These are phyloP conservation scores for Tinea trinotella DNA, from an alignment of 2,888 invertebrate genomes.

Conservation along the genomic window DNA sequence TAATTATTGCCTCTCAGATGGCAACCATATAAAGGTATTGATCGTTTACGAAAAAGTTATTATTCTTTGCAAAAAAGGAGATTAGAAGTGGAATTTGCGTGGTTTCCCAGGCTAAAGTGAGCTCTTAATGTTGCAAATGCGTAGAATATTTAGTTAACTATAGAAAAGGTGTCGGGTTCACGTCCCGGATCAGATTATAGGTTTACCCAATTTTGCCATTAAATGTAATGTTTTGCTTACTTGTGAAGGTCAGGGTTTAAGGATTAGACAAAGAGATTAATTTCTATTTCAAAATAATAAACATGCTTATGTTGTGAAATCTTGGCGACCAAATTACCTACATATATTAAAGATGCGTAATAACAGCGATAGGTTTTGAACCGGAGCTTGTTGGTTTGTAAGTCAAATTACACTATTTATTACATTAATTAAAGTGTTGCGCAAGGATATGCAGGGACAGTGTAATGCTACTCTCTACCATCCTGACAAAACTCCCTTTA, in stretches of 20 bases:
- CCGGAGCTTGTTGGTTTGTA: too few species aligned
- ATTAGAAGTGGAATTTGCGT: slow-evolving; percentile 12
- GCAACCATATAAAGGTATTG: neutral
- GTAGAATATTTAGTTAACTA: slow-evolving; percentile 10
- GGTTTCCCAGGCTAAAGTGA: slow-evolving; percentile 6
- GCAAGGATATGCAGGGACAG: too few species aligned
- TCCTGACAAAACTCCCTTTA: too few species aligned
- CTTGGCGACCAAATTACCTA: too few species aligned
- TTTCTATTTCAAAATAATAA: too few species aligned
- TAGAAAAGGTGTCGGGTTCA: neutral
- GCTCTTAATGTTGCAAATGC: slow-evolving; percentile 6
- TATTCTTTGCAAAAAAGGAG: neutral
- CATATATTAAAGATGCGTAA: too few species aligned
- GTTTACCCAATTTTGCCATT: slow-evolving; percentile 3
- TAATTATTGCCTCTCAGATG: neutral
- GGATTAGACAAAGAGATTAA: too few species aligned
- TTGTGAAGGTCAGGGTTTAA: neutral
- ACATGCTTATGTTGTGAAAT: too few species aligned
- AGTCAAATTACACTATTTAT: too few species aligned
- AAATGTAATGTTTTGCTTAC: neutral
- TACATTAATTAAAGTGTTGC: too few species aligned
- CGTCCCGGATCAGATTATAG: neutral
- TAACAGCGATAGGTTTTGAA: too few species aligned
- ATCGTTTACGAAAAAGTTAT: neutral
- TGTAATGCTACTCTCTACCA: too few species aligned